Conservation (phyloP, 2,888 invertebrate genomes). For the Bimastos eiseni region DNA sequence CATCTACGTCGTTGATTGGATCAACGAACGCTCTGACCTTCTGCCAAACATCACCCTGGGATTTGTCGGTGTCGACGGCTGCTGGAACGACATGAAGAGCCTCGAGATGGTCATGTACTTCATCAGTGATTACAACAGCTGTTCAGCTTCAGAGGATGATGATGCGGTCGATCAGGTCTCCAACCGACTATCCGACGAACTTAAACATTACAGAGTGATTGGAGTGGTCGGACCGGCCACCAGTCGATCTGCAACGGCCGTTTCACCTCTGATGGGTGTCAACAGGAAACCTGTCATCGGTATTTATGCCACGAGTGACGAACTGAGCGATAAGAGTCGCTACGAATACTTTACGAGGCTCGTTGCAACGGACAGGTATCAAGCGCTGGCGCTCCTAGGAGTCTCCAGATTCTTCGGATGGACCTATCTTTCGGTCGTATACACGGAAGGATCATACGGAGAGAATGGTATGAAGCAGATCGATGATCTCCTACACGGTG, state of each 20-base stretch:
- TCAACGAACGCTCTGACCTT: not conserved
- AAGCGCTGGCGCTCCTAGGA: constrained; percentile 48
- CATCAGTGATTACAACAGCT: not conserved
- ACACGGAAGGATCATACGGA: constrained; percentile 69
- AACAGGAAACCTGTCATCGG: constrained; percentile 66
- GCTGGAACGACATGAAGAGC: not conserved
- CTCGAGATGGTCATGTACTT: not conserved
- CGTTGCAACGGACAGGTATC: constrained; percentile 50
- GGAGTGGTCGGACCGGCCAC: constrained; percentile 37
- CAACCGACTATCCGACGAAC: not conserved
- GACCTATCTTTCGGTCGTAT: constrained; percentile 77
- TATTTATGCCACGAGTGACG: constrained; percentile 50
- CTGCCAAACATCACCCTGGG: constrained; percentile 7
- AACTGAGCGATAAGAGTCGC: constrained; percentile 50
- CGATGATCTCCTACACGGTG: constrained; percentile 3
- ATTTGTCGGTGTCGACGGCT: not conserved
- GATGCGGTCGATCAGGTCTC: too few species aligned
- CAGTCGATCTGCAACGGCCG: constrained; percentile 33
- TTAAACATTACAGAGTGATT: constrained; percentile 25
- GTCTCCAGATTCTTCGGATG: constrained; percentile 66
- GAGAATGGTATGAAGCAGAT: constrained; percentile 46
- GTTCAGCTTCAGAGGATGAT: too few species aligned
- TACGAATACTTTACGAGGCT: constrained; percentile 51
- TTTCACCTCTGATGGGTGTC: constrained; percentile 51
- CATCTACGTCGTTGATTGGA: not conserved